phyloP scores from a whole-genome alignment of 2,888 invertebrate genomes.

The Nomada ferruginata region DNA sequence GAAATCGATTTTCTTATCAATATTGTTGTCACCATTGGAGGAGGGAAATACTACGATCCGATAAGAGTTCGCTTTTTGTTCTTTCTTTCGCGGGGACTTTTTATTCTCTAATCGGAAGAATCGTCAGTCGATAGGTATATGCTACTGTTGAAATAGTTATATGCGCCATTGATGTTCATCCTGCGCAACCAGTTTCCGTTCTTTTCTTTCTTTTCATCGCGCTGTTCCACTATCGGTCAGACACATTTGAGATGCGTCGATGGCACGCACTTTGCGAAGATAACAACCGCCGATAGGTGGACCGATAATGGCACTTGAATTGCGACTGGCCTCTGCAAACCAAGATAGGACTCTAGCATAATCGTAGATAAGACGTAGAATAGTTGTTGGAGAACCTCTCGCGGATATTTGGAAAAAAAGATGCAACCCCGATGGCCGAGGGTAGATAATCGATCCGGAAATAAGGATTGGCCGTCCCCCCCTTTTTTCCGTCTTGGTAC shows the following conservation, averaged over 20 bases:
- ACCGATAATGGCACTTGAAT: slow-evolving; percentile 8
- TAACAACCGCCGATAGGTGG: background rate
- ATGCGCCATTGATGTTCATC: background rate
- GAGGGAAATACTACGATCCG: too few relatives aligned
- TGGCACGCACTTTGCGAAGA: slow-evolving; percentile 1
- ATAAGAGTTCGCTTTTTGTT: too few relatives aligned
- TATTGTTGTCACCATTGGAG: background rate
- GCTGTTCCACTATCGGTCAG: background rate
- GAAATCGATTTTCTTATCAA: slow-evolving; percentile 43
- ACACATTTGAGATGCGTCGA: background rate
- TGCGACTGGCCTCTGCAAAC: background rate
- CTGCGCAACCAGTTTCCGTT: background rate
- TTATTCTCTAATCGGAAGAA: too few relatives aligned
- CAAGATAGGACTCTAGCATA: background rate
- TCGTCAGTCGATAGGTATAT: background rate
- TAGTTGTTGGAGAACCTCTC: background rate
- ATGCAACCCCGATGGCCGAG: background rate
- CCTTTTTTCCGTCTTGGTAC: background rate
- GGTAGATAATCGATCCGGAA: slow-evolving; percentile 31
- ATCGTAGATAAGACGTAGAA: background rate
- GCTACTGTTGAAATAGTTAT: background rate
- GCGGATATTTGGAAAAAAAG: background rate
- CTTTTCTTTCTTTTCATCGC: background rate
- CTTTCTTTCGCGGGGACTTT: too few relatives aligned
- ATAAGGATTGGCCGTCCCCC: background rate